Percentiles rank a stretch among this genome's conserved stretches.
Conservation (phyloP, 2,113 vertebrate species). For the Octodon degus region DNA sequence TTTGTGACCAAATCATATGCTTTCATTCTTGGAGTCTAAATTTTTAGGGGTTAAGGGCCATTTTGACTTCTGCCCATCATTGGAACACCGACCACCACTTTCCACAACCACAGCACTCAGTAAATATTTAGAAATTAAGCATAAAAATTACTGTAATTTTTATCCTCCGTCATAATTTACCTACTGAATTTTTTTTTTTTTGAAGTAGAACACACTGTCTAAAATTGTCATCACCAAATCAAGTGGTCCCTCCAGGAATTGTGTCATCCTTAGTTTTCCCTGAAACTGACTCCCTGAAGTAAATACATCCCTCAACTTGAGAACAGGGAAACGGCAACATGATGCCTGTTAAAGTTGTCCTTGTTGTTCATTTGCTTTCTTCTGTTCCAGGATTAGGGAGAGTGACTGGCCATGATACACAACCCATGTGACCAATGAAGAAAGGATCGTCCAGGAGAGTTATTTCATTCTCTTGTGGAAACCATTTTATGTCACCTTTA, state of each 20-base stretch:
- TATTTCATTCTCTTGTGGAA: neutral
- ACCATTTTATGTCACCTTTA: neutral
- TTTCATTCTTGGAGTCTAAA: neutral
- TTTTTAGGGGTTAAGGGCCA: neutral
- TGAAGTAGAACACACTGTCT: neutral
- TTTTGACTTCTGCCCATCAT: neutral
- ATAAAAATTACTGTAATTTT: conserved; percentile 30
- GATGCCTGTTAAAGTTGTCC: neutral
- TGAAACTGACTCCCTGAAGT: neutral
- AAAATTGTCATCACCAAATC: neutral
- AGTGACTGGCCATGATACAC: neutral
- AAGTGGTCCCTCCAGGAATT: neutral
- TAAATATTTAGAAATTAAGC: conserved; percentile 4
- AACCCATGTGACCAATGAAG: neutral
- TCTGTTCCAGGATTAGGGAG: neutral
- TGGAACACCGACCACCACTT: neutral
- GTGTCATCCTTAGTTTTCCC: neutral
- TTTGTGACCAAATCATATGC: neutral
- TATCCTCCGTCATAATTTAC: neutral
- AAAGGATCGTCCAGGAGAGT: neutral
- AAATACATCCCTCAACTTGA: neutral
- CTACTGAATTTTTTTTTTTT: neutral
- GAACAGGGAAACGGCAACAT: neutral
- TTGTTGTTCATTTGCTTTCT: conserved; percentile 36
- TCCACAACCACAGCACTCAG: neutral